Conservation (phyloP, 1,140 invertebrate genomes). For the Penaeus indicus region DNA sequence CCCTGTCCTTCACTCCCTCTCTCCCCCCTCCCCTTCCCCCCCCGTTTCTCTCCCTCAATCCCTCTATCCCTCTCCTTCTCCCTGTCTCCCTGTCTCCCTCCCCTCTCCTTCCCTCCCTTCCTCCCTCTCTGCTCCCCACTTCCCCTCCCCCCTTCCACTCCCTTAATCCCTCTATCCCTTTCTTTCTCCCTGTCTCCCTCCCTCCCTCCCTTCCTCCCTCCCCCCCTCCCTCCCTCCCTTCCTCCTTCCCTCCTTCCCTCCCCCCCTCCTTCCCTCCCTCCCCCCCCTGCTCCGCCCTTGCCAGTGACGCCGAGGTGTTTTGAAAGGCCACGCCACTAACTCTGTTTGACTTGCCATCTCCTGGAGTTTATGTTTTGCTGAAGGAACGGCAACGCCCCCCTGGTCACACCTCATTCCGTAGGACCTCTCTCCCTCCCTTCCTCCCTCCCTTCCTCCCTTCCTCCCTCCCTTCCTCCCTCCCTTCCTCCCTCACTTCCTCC, state of each 20-base stretch:
- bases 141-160: slow-evolving; percentile 3
- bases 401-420: not conserved
- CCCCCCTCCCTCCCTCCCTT: too few species aligned
- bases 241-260: too few species aligned
- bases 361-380: not conserved
- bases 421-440: slow-evolving; percentile 4
- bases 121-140: slow-evolving; percentile 1
- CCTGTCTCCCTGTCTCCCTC: too few species aligned
- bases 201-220: not conserved
- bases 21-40: not conserved
- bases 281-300: too few species aligned
- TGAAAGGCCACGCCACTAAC: not conserved
- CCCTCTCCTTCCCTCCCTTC: too few species aligned
- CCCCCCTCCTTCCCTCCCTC: too few species aligned
- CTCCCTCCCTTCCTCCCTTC: not conserved
- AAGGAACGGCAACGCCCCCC: not conserved
- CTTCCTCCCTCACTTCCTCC: not conserved
- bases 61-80: slow-evolving; percentile 2
- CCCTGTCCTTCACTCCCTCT: not conserved
- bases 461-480: too few species aligned
- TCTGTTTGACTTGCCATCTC: not conserved
- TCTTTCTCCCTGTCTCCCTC: too few species aligned
- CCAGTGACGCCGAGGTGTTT: too few species aligned
- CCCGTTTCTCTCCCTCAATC: not conserved
- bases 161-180: not conserved